Conservation (phyloP, 2,888 invertebrate species). For the Eupithecia tripunctaria region DNA sequence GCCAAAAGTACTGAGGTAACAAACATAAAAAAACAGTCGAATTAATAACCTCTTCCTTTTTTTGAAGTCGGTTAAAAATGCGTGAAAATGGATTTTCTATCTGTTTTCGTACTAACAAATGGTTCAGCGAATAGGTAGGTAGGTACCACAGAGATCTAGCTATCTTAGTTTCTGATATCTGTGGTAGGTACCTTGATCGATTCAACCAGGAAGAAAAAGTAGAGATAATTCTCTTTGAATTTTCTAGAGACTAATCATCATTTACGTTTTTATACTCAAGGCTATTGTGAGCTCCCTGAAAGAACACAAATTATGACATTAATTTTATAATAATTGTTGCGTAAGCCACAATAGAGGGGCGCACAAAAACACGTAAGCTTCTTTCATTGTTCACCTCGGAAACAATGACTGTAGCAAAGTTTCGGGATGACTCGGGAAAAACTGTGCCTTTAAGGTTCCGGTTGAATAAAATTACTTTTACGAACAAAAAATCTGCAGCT, state of each 20-base stretch:
- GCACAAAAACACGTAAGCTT: conserved; percentile 66
- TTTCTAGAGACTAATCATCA: conserved; percentile 56
- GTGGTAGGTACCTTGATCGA: neutral
- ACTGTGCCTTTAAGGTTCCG: conserved; percentile 13
- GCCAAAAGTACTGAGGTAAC: no score
- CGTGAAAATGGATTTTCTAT: neutral
- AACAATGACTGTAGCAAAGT: conserved; percentile 66
- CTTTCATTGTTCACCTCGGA: conserved; percentile 62
- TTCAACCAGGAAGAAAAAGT: neutral
- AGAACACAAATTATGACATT: conserved; percentile 75
- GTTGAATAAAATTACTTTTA: conserved; percentile 10
- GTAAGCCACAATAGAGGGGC: conserved; percentile 64
- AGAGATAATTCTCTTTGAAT: neutral
- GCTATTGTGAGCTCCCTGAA: conserved; percentile 60
- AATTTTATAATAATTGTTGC: conserved; percentile 76
- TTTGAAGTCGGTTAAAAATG: no score
- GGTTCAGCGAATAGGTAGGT: neutral
- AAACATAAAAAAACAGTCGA: no score
- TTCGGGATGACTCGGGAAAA: conserved; percentile 61
- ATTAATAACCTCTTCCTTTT: no score
- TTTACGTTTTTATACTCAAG: conserved; percentile 66
- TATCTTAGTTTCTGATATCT: no score
- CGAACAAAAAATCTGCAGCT: neutral
- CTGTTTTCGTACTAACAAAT: neutral
- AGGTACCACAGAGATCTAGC: no score